These are phyloP conservation scores for Stegana nigrithorax DNA, from an alignment of 2,888 invertebrate genomes.

Conservation along the genomic window DNA sequence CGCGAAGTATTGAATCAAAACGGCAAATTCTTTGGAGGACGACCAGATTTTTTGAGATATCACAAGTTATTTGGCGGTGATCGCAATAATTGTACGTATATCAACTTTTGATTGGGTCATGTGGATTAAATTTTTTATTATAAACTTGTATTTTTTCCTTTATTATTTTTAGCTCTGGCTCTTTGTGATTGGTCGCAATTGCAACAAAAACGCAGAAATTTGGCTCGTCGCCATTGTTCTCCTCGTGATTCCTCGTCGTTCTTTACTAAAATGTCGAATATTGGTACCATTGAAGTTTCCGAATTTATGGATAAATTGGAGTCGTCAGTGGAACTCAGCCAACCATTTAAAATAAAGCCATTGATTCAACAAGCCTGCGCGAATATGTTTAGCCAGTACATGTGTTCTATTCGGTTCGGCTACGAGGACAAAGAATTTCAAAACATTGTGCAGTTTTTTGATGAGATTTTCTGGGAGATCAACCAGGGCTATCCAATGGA, in stretches of 20 bases:
- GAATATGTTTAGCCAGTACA: slow-evolving; percentile 88
- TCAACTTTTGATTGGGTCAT: background rate
- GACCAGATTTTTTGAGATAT: slow-evolving; percentile 85
- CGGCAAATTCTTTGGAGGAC: slow-evolving; percentile 84
- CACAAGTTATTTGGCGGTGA: slow-evolving; percentile 86
- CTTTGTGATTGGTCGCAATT: slow-evolving; percentile 89
- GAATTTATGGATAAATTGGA: slow-evolving; percentile 74
- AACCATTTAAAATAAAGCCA: slow-evolving; percentile 75
- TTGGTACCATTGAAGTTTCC: slow-evolving; percentile 76
- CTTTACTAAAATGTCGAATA: slow-evolving; percentile 78
- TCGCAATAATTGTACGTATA: slow-evolving; percentile 85
- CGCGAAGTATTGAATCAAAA: slow-evolving; percentile 83
- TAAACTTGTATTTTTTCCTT: slow-evolving; percentile 38
- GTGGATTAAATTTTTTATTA: slow-evolving; percentile 2
- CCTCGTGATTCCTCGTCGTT: slow-evolving; percentile 80
- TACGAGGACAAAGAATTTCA: slow-evolving; percentile 78
- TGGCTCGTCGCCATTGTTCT: slow-evolving; percentile 84
- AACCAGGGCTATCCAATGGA: slow-evolving; percentile 90
- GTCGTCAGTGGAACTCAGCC: slow-evolving; percentile 61
- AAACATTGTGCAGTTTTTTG: slow-evolving; percentile 78
- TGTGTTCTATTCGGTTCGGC: slow-evolving; percentile 84
- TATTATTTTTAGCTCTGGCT: slow-evolving; percentile 78
- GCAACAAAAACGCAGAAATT: slow-evolving; percentile 81
- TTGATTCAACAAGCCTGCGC: slow-evolving; percentile 79
- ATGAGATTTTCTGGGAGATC: slow-evolving; percentile 91